phyloP scores from a whole-genome alignment of 1,140 invertebrate species.

The Drosophila ironensis region DNA sequence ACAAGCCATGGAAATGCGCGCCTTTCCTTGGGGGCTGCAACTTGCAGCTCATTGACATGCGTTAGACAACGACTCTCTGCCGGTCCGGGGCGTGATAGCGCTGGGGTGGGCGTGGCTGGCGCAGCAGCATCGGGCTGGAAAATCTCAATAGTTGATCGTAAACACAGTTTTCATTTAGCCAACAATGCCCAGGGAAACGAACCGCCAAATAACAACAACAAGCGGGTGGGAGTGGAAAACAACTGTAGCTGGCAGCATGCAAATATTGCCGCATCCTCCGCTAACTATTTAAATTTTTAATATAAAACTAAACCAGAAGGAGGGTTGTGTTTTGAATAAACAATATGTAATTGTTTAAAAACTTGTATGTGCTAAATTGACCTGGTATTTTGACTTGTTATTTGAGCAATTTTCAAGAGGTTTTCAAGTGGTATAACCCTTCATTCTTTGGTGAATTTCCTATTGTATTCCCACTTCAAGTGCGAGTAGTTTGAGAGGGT shows the following conservation, averaged over 20 bases:
- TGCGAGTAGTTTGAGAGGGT: too few species aligned
- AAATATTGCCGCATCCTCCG: slow-evolving; percentile 16
- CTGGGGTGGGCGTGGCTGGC: slow-evolving; percentile 30
- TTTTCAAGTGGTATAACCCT: too few species aligned
- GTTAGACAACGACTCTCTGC: slow-evolving; percentile 58
- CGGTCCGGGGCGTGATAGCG: slow-evolving; percentile 23
- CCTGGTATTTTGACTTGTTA: too few species aligned
- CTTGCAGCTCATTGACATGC: slow-evolving; percentile 66
- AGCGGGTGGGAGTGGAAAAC: slow-evolving; percentile 18
- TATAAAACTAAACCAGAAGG: too few species aligned
- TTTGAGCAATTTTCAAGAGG: too few species aligned
- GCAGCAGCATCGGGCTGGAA: slow-evolving; percentile 31
- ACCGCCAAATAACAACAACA: neutral
- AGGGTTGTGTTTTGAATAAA: too few species aligned
- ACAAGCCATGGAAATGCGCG: slow-evolving; percentile 41
- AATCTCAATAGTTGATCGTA: slow-evolving; percentile 49
- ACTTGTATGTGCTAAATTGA: too few species aligned
- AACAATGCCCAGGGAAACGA: slow-evolving; percentile 8
- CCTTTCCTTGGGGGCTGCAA: slow-evolving; percentile 4
- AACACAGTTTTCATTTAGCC: slow-evolving; percentile 38
- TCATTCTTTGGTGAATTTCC: too few species aligned
- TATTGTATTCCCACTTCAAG: too few species aligned
- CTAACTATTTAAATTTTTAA: too few species aligned
- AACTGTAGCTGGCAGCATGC: slow-evolving; percentile 19
- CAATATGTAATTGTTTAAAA: too few species aligned